phyloP scores from a whole-genome alignment of 2,888 invertebrate genomes.

The Lepidocyrtoides sp. region DNA sequence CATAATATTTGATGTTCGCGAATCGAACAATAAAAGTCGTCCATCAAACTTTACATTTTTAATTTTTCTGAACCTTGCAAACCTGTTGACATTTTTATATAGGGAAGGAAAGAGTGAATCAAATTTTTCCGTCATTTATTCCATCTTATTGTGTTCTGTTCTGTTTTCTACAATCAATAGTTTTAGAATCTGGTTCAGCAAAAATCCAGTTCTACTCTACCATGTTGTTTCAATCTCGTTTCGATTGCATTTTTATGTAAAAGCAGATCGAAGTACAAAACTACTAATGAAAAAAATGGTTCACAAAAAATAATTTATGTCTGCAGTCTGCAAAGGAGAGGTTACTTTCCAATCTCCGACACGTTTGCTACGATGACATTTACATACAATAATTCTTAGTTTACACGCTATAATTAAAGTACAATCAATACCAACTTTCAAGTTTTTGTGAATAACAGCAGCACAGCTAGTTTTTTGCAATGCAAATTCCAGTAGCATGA shows the following conservation, averaged over 20 bases:
- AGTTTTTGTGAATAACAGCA: not conserved
- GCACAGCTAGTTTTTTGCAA: not conserved
- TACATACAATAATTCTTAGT: not conserved
- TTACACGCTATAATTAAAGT: conserved; percentile 1
- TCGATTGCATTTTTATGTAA: not conserved
- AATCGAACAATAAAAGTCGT: too few species aligned
- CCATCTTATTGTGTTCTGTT: not conserved
- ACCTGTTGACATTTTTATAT: conserved; percentile 3
- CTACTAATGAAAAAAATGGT: not conserved
- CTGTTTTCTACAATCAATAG: not conserved
- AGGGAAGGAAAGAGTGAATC: not conserved
- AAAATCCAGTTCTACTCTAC: not conserved
- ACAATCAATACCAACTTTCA: not conserved
- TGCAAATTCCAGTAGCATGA: not conserved
- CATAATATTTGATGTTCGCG: too few species aligned
- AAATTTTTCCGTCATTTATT: not conserved
- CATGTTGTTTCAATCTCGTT: not conserved
- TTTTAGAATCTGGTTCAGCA: not conserved
- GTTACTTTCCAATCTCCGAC: not conserved
- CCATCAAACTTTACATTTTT: not conserved
- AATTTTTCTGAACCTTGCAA: not conserved
- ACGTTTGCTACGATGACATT: not conserved
- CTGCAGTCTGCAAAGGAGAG: too few species aligned
- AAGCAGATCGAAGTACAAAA: not conserved
- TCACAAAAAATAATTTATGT: not conserved